Percentiles rank a stretch among this genome's conserved stretches.
These are phyloP conservation scores for Sitta carolinensis DNA, from an alignment of 2,797 vertebrate genomes.

Conservation along the genomic window DNA sequence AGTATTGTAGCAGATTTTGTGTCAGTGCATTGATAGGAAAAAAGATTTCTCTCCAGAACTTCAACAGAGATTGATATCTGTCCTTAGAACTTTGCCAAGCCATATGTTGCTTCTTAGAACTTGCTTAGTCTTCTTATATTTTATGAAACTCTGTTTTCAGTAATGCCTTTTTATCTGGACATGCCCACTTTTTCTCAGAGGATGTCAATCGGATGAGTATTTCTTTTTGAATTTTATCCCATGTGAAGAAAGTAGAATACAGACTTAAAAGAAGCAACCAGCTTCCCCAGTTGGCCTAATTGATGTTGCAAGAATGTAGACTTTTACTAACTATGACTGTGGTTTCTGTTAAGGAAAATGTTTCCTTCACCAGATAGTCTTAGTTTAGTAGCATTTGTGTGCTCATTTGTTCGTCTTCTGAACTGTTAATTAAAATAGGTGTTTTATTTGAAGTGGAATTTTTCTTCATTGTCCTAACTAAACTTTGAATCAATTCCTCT, in stretches of 20 bases:
- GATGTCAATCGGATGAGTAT: neutral
- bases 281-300: neutral
- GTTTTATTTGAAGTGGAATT: neutral
- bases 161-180: neutral
- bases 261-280: neutral
- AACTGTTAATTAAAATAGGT: neutral
- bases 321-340: neutral
- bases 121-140: neutral
- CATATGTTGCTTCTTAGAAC: neutral
- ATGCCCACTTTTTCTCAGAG: neutral
- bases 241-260: neutral
- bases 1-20: neutral
- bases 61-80: neutral
- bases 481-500: neutral
- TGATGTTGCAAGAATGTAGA: neutral
- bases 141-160: neutral
- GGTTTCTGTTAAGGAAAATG: neutral
- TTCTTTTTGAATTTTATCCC: neutral
- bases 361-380: neutral
- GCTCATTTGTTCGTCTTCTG: conserved; percentile 8
- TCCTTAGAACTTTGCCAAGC: neutral
- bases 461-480: neutral
- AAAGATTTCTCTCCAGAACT: neutral
- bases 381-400: neutral
- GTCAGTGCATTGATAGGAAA: neutral